A percentile compares a stretch with the other conserved stretches of the same genome.
Evolutionary conservation across 2,113 vertebrate species (phyloP).

Genomic region (Callocephalon fimbriatum): DNA sequence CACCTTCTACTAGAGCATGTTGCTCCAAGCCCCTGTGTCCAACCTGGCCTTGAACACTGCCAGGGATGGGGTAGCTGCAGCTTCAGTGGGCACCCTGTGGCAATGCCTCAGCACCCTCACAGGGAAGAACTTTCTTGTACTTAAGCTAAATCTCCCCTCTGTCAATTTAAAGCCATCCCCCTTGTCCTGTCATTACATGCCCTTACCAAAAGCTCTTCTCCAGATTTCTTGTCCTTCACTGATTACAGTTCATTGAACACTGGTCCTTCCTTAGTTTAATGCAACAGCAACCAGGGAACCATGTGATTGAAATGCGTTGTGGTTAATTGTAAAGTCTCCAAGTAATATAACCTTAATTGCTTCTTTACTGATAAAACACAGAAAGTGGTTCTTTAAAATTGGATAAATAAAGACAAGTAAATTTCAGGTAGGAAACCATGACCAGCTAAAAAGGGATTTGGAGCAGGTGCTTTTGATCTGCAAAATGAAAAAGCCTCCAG

Average conservation of each 20-base stretch:
- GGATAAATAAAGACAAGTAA: not conserved
- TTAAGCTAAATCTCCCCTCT: not conserved
- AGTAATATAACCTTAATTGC: not conserved
- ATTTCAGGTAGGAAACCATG: not conserved
- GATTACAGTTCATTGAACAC: not conserved
- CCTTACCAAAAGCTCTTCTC: not conserved
- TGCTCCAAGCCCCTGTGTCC: not conserved
- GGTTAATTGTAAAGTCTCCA: not conserved
- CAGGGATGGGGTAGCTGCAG: not conserved
- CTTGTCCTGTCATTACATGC: not conserved
- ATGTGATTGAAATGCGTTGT: not conserved
- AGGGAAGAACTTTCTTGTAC: not conserved
- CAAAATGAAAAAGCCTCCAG: not conserved
- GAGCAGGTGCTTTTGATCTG: not conserved
- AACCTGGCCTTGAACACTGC: not conserved
- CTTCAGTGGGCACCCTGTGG: not conserved
- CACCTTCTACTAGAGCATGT: not conserved
- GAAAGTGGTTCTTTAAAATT: not conserved
- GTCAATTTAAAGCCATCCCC: not conserved
- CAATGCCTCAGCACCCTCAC: not conserved
- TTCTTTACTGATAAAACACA: constrained; percentile 23
- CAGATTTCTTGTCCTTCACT: not conserved
- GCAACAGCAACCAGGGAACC: not conserved
- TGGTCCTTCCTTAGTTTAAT: not conserved
- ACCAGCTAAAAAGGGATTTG: not conserved